These are phyloP conservation scores for Hyaena hyaena DNA, from an alignment of 2,113 vertebrate genomes.

Conservation along the genomic window DNA sequence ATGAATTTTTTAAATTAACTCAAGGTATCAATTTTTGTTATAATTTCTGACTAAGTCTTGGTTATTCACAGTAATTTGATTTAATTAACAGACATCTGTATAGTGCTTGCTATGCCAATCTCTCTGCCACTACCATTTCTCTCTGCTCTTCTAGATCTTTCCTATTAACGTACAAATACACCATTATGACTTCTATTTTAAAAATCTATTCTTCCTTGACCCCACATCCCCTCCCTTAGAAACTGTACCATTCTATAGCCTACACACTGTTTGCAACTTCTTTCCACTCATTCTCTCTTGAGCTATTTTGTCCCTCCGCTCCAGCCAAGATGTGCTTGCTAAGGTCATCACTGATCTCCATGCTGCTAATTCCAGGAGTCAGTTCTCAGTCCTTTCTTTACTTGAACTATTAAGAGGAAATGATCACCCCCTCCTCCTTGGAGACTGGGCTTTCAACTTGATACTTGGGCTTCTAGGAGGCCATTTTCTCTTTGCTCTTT, in stretches of 20 bases:
- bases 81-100: neutral
- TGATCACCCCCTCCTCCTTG: neutral
- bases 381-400: neutral
- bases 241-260: neutral
- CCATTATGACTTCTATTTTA: neutral
- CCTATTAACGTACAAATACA: neutral
- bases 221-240: neutral
- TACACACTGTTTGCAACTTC: neutral
- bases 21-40: conserved; percentile 25
- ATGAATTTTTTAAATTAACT: conserved; percentile 41
- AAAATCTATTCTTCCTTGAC: neutral
- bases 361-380: neutral
- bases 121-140: neutral
- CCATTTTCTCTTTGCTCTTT: neutral
- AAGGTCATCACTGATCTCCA: neutral
- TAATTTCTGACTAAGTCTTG: neutral
- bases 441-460: neutral
- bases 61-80: conserved; percentile 47
- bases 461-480: neutral
- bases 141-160: neutral
- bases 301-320: neutral
- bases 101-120: neutral
- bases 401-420: neutral
- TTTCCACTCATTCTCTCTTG: neutral
- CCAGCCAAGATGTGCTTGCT: neutral